Conservation (phyloP, 2,797 vertebrate genomes). For the Hyperoplus immaculatus region DNA sequence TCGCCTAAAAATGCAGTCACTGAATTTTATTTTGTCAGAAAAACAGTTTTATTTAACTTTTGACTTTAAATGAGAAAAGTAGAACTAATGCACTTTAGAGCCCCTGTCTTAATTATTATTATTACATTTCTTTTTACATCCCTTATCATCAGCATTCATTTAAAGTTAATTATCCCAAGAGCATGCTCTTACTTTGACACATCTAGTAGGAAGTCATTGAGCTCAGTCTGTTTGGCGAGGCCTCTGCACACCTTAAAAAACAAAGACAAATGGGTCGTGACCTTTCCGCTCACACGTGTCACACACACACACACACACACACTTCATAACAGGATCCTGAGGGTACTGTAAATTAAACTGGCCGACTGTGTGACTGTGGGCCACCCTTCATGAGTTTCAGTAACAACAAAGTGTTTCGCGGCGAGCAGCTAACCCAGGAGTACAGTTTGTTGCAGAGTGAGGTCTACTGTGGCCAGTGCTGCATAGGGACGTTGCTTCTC, state of each 20-base stretch:
- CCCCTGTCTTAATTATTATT: background rate
- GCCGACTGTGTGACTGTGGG: slow-evolving; percentile 32
- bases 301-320: slow-evolving; percentile 14
- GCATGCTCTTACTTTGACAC: slow-evolving; percentile 96
- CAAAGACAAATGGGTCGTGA: slow-evolving; percentile 50
- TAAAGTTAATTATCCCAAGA: slow-evolving; percentile 22
- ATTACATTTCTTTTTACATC: background rate
- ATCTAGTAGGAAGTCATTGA: slow-evolving; percentile 99
- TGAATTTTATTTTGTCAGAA: slow-evolving; percentile 29
- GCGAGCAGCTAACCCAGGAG: slow-evolving; percentile 46
- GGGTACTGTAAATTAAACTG: slow-evolving; percentile 44
- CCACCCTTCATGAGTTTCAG: slow-evolving; percentile 27
- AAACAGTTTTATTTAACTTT: slow-evolving; percentile 32
- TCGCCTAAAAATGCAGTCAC: slow-evolving; percentile 43
- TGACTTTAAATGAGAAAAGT: slow-evolving; percentile 22
- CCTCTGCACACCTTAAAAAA: slow-evolving; percentile 93
- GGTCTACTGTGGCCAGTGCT: slow-evolving; percentile 68
- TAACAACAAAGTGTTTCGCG: slow-evolving; percentile 56
- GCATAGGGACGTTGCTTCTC: slow-evolving; percentile 75
- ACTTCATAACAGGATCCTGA: slow-evolving; percentile 22
- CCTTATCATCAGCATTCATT: slow-evolving; percentile 13
- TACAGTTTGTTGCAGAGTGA: slow-evolving; percentile 26
- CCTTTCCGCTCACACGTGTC: slow-evolving; percentile 8
- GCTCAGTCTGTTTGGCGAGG: slow-evolving; percentile 98
- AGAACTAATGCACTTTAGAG: slow-evolving; percentile 19